Conservation (phyloP, 2,113 vertebrate genomes). For the Ahaetulla prasina region DNA sequence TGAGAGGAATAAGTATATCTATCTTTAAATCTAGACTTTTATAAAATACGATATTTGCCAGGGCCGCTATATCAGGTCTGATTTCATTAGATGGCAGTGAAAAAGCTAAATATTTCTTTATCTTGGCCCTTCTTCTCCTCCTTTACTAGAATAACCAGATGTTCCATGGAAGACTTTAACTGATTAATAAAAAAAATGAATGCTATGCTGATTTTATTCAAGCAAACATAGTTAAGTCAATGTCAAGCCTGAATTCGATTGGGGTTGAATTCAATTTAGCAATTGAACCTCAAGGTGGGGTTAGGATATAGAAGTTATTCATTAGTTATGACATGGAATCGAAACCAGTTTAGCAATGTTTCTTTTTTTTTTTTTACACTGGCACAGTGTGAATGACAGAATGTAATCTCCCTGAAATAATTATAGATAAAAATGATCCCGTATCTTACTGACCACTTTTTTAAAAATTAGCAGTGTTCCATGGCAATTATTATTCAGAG, state of each 20-base stretch:
- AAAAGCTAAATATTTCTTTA: background rate
- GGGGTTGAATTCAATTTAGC: background rate
- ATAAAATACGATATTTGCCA: background rate
- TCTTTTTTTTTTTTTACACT: background rate
- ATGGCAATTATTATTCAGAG: background rate
- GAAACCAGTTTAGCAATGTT: background rate
- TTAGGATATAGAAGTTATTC: background rate
- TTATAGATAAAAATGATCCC: background rate
- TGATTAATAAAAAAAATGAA: background rate
- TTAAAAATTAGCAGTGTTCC: background rate
- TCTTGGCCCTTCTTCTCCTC: background rate
- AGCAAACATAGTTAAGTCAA: background rate
- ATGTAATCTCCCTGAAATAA: background rate
- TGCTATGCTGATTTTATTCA: background rate
- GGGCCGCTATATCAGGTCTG: background rate
- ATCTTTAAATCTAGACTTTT: background rate
- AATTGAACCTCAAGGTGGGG: background rate
- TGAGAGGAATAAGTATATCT: background rate
- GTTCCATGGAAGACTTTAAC: background rate
- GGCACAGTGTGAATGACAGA: background rate
- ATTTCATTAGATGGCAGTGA: background rate
- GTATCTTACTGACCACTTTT: background rate
- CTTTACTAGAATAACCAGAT: constrained; percentile 6
- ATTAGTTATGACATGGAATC: background rate
- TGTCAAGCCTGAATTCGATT: too few relatives aligned